Base-by-base conservation (phyloP, 1,140 invertebrate genomes). In the Cheumatopsyche charites region DNA sequence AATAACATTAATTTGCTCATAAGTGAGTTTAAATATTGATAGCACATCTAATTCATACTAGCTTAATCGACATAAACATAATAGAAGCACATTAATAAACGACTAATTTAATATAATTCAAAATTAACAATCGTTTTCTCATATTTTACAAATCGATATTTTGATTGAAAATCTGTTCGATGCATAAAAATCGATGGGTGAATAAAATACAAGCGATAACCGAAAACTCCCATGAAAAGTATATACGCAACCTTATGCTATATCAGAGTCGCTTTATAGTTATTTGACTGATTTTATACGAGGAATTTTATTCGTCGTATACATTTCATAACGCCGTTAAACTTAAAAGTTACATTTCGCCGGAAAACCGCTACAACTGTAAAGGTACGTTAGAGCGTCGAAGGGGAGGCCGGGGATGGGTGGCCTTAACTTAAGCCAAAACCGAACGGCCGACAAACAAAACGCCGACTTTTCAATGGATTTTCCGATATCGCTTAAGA, bases 281-380 rank as follows among this genome's bases (percentile, higher is more conserved):
- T 65, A 63, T 52, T 63, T 73, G 72, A 73, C 66, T 63, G 66
- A 73, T 73, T 73, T 73, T 73, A 73, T 73, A 68, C 52, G 67
- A 62, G 72, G 61, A 72, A 47, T 58, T 73, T 73, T 73, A 73
- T 73, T 25, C 67, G 43, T 29, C 72, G 62, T 73, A 73, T 70
- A 73, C 68, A 70, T 70, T 73, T 73, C 72, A 73, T 73, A 73
- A 73, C 62, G 47, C 49, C 65, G 67, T 73, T 73, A 73, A 73
- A 73, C 26, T 73, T 73, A 73, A 70, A 73, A 73, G 62, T 70
- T 70, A 70, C 67, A 73, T 49, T 65, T 65, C 17, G 11, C 68
- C 63, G 23, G 21, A 29, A 21, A 42, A 47, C 42, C 17, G 23
- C 13, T 13, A 5, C 47, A n/a, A 4, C 47, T 2, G 19, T 3